Conservation (phyloP, 1,140 invertebrate species). For the Mercenaria mercenaria region DNA sequence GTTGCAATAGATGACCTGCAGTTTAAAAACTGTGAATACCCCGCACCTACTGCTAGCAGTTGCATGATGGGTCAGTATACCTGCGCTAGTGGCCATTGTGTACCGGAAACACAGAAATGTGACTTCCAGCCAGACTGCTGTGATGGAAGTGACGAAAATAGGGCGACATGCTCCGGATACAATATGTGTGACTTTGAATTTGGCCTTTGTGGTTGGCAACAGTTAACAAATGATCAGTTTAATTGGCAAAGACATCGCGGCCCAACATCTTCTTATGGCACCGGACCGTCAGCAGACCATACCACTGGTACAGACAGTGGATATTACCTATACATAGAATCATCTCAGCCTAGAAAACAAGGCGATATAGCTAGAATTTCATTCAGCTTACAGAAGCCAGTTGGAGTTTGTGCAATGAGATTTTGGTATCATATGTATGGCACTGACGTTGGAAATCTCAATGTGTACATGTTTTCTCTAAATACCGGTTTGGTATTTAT, state of each 20-base stretch:
- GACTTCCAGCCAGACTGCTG: conserved; percentile 82
- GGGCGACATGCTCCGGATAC: conserved; percentile 70
- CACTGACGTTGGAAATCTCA: conserved; percentile 74
- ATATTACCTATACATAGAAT: conserved; percentile 82
- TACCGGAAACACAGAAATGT: conserved; percentile 75
- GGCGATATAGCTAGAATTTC: conserved; percentile 78
- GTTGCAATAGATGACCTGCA: conserved; percentile 80
- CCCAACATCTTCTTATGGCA: conserved; percentile 72
- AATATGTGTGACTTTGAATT: conserved; percentile 80
- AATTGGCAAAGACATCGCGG: conserved; percentile 80
- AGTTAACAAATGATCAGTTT: conserved; percentile 79
- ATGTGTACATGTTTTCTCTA: conserved; percentile 74
- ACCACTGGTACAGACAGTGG: conserved; percentile 75
- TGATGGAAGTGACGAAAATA: conserved; percentile 80
- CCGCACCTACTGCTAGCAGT: conserved; percentile 50
- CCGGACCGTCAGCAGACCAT: conserved; percentile 81
- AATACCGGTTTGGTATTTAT: conserved; percentile 54
- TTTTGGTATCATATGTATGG: conserved; percentile 94
- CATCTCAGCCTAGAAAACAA: conserved; percentile 74
- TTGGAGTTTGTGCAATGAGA: conserved; percentile 74
- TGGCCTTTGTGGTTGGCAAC: conserved; percentile 79
- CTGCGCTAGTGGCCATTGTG: conserved; percentile 77
- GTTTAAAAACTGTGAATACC: conserved; percentile 74
- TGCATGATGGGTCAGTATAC: conserved; percentile 72
- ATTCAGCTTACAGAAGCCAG: conserved; percentile 59